Conservation (phyloP, 2,888 invertebrate species). For the Achlya flavicornis region DNA sequence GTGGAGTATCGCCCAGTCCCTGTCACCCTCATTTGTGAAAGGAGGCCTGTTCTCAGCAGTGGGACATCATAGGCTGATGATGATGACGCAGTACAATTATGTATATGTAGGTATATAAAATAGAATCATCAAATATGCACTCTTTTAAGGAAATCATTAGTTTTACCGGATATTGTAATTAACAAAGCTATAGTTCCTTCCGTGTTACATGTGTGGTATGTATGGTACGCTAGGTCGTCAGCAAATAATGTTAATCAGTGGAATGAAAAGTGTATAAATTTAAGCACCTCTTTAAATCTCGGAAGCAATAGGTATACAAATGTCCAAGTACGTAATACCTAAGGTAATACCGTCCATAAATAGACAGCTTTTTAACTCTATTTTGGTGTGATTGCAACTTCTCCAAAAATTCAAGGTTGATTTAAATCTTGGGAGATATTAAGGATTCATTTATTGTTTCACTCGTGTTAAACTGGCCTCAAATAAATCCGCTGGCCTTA, state of each 20-base stretch:
- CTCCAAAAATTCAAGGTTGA: background rate
- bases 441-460: conserved; percentile 4
- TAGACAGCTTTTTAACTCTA: background rate
- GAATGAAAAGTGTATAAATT: background rate
- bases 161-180: conserved; percentile 17
- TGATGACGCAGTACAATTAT: no score
- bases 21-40: no score
- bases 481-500: background rate
- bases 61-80: no score
- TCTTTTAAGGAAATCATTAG: conserved; percentile 5
- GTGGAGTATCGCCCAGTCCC: no score
- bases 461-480: background rate
- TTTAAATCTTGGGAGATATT: background rate
- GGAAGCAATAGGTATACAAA: background rate
- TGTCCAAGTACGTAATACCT: background rate
- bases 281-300: background rate
- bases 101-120: background rate
- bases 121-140: background rate
- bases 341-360: background rate
- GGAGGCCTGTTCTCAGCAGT: no score
- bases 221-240: background rate
- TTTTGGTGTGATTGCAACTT: background rate
- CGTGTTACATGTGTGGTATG: background rate
- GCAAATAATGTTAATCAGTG: background rate
- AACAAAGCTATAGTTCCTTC: background rate